These are phyloP conservation scores for Parapristionchus giblindavisi DNA, from an alignment of 2,888 invertebrate genomes.

Conservation along the genomic window DNA sequence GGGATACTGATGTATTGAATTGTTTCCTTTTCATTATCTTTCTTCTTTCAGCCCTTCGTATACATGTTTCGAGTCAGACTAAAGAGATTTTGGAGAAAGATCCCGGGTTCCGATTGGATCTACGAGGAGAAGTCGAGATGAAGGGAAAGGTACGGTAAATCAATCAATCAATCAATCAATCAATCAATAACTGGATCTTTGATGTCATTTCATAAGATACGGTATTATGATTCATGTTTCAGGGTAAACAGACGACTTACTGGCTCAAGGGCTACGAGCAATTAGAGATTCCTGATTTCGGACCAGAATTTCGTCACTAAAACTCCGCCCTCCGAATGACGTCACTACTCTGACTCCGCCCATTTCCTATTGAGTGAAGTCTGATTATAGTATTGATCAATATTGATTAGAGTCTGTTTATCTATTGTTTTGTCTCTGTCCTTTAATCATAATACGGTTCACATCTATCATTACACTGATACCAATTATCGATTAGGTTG, in stretches of 20 bases:
- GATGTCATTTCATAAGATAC: background rate
- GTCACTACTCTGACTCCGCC: background rate
- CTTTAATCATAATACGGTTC: background rate
- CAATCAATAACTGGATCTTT: background rate
- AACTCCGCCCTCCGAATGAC: background rate
- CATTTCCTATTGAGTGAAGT: background rate
- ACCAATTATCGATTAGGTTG: too few species aligned
- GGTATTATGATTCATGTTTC: conserved; percentile 9
- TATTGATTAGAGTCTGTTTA: background rate
- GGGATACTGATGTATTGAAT: too few species aligned
- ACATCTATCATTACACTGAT: background rate
- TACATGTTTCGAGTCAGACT: conserved; percentile 68
- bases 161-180: background rate
- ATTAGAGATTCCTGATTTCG: conserved; percentile 65
- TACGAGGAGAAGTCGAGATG: conserved; percentile 69
- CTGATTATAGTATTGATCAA: conserved; percentile 10
- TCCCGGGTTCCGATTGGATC: conserved; percentile 66
- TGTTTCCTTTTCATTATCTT: too few species aligned
- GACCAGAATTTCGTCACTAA: conserved; percentile 59
- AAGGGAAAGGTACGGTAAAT: conserved; percentile 64
- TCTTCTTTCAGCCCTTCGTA: conserved; percentile 64
- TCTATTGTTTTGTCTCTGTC: background rate
- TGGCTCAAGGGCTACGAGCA: conserved; percentile 69
- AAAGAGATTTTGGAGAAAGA: conserved; percentile 63
- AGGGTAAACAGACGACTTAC: conserved; percentile 64